Conservation (phyloP, 2,888 invertebrate genomes). For the Tachina fera region DNA sequence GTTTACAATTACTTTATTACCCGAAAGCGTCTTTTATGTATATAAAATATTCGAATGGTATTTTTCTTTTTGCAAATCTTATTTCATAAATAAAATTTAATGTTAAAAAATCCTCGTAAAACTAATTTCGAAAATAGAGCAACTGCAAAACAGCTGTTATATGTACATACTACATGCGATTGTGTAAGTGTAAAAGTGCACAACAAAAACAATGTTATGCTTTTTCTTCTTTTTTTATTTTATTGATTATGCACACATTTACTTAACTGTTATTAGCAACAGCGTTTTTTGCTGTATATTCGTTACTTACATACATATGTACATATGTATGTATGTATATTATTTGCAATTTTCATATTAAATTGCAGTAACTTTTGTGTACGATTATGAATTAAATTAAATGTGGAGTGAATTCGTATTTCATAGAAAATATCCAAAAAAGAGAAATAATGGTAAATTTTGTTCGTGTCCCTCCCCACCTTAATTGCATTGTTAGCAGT, state of each 20-base stretch:
- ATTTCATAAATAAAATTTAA: not conserved
- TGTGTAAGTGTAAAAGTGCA: not conserved
- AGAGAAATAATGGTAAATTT: not conserved
- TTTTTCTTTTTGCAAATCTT: not conserved
- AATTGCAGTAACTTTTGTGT: not conserved
- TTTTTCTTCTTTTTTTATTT: constrained; percentile 10
- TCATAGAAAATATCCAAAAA: not conserved
- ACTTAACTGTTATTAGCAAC: not conserved
- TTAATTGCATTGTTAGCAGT: not conserved
- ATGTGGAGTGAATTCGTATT: not conserved
- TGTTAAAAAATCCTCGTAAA: not conserved
- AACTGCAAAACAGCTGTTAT: constrained; percentile 30
- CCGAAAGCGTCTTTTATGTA: not conserved
- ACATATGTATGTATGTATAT: too few species aligned
- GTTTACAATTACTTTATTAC: not conserved
- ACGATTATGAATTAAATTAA: not conserved
- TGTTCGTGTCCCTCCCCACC: too few species aligned
- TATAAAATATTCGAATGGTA: too few species aligned
- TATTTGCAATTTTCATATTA: not conserved
- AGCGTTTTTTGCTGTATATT: not conserved
- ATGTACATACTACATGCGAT: not conserved
- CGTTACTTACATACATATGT: too few species aligned
- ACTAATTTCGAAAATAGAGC: constrained; percentile 4
- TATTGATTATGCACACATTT: constrained; percentile 40
- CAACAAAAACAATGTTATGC: constrained; percentile 30